A percentile compares a stretch with the other conserved stretches of the same genome.
Evolutionary conservation across 2,113 vertebrate genomes (phyloP).

Genomic region (Ailurus styani): DNA sequence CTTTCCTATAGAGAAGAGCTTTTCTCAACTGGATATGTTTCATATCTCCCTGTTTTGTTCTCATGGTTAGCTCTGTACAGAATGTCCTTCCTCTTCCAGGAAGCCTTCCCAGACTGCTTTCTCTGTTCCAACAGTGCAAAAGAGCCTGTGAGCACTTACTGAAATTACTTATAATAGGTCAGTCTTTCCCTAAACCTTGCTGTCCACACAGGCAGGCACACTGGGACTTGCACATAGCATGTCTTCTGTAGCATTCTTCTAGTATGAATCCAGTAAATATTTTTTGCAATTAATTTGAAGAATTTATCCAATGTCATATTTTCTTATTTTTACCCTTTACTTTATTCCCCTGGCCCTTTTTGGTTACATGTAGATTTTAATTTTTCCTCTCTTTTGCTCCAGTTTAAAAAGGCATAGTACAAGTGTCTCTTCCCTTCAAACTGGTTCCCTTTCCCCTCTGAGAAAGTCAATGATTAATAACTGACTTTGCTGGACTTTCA

Average conservation of each 20-base stretch:
- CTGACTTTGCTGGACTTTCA: slow-evolving; percentile 28
- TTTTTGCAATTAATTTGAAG: neutral
- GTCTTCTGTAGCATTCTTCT: neutral
- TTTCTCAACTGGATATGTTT: no score
- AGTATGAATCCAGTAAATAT: neutral
- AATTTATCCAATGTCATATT: neutral
- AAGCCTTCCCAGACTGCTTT: neutral
- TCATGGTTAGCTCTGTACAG: neutral
- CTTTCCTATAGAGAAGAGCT: neutral
- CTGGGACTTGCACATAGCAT: accelerated
- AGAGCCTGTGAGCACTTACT: no score
- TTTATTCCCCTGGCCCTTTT: neutral
- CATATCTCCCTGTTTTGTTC: neutral
- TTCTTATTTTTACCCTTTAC: neutral
- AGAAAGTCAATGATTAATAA: slow-evolving; percentile 51
- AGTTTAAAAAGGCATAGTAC: neutral
- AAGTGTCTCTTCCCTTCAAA: neutral
- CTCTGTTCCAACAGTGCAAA: neutral
- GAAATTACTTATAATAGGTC: accelerated
- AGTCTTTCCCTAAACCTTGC: neutral
- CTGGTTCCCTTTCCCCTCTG: neutral
- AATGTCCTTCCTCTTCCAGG: neutral
- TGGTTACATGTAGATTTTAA: neutral
- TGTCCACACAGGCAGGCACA: no score
- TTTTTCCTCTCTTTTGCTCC: neutral